A percentile compares a stretch with the other conserved stretches of the same genome.
Conservation (phyloP, 2,113 vertebrate species). For the Budorcas taxicolor region DNA sequence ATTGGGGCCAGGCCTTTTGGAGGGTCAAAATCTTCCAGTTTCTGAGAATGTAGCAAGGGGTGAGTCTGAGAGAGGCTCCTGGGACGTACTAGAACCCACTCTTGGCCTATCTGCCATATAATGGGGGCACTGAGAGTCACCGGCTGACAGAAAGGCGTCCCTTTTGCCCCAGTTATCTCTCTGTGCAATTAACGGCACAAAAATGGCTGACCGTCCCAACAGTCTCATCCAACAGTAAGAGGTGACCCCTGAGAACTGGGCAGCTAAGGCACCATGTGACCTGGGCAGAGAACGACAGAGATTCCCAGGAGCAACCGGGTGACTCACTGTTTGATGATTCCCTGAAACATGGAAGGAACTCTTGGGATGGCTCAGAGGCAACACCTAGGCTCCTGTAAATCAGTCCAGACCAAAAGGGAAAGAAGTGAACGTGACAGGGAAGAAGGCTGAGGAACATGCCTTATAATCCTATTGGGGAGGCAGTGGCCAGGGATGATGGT, state of each 20-base stretch:
- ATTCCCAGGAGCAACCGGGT: rapidly evolving
- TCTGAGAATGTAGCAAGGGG: background rate
- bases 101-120: background rate
- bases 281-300: background rate
- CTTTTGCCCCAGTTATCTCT: background rate
- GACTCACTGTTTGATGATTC: background rate
- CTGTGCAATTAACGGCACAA: rapidly evolving
- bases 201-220: rapidly evolving
- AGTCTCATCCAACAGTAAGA: rapidly evolving
- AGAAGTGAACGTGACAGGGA: background rate
- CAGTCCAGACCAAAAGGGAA: background rate
- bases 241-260: background rate
- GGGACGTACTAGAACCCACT: rapidly evolving
- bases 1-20: background rate
- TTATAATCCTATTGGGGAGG: background rate
- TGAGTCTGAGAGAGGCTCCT: background rate
- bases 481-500: too few species aligned
- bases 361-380: background rate
- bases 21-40: background rate
- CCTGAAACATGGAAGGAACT: background rate
- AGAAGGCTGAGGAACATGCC: background rate
- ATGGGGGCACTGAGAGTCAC: background rate
- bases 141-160: rapidly evolving
- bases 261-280: background rate
- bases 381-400: background rate